Evolutionary conservation across 1,140 invertebrate genomes (phyloP).

Genomic region (Meteorus sp.): DNA sequence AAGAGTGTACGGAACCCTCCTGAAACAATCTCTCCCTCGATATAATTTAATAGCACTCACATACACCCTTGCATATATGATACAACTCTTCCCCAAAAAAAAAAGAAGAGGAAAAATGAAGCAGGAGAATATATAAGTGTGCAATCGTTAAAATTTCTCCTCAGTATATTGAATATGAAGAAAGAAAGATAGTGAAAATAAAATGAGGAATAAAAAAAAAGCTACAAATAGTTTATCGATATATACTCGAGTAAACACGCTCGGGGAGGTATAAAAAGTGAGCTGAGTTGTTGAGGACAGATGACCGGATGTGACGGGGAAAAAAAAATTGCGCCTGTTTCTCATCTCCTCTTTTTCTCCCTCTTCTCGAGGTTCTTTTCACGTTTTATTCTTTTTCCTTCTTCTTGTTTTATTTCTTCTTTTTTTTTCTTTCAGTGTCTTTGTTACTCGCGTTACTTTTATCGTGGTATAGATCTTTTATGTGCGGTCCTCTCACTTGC

Average conservation of each 20-base stretch:
- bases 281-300: conserved; percentile 4
- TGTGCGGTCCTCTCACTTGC: conserved; percentile 7
- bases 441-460: not conserved
- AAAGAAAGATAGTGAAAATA: not conserved
- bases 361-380: not conserved
- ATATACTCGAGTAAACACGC: conserved; percentile 26
- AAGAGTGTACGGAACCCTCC: conserved; percentile 11
- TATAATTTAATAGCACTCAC: conserved; percentile 27
- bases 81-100: not conserved
- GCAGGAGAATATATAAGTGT: not conserved
- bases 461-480: not conserved
- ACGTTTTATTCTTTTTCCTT: not conserved
- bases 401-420: not conserved
- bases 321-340: not conserved
- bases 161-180: not conserved
- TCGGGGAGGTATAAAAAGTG: not conserved
- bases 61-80: not conserved
- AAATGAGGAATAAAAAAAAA: not conserved
- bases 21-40: conserved; percentile 4
- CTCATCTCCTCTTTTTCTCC: conserved; percentile 14
- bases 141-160: too few relatives aligned
- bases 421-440: not conserved
- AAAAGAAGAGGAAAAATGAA: not conserved
- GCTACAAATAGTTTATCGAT: conserved; percentile 12
- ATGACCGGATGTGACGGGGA: conserved; percentile 23